Base-by-base conservation (phyloP, 2,797 vertebrate species). In the Phalloptychus januarius region DNA sequence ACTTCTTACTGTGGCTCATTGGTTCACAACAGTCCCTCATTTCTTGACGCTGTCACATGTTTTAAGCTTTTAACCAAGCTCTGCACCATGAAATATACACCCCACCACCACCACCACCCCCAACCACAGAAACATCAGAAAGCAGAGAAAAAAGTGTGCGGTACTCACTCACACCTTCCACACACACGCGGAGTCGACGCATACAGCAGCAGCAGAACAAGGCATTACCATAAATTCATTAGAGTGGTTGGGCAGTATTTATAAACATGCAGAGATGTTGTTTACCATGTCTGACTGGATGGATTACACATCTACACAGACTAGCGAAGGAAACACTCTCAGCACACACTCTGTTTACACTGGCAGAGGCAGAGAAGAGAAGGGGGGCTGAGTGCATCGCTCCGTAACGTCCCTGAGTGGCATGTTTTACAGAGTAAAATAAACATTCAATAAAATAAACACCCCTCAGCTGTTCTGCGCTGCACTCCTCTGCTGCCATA, bases 141-240 rank as follows among this genome's bases (percentile, higher is more conserved):
- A 83, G 40, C 78, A 83, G 84, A 80, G 63, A 85, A 85, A 85
- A 75, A 40, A 79, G 61, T 81, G 75, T 70, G 76, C 58, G 54
- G 65, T n/a, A 44, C 54, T 75, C 75, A 36, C 76, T 72, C 80
- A 79, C 81, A 83, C 78, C 71, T 84, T 45, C 15, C 79, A 48
- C 56, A 73, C 75, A 50, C 79, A 33, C 15, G 18, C 13, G 0
- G 40, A 8, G 40, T 70, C 67, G 69, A 31, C 36, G 76, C 75
- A 84, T 81, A 85, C 83, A 80, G 85, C 85, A 90, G 90, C 92
- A 89, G 92, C 79, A 88, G 87, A 91, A 92, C 93, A 92, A 92
- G 89, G 93, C 94, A 95, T 96, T 94, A 95, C 93, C 93, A 93
- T 95, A 96, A 95, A 96, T 96, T 96, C 96, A 96, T 96, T 96